Percentiles rank a stretch among this genome's conserved stretches.
These are phyloP conservation scores for Pediacus dermestoides DNA, from an alignment of 2,888 invertebrate genomes.

Conservation along the genomic window DNA sequence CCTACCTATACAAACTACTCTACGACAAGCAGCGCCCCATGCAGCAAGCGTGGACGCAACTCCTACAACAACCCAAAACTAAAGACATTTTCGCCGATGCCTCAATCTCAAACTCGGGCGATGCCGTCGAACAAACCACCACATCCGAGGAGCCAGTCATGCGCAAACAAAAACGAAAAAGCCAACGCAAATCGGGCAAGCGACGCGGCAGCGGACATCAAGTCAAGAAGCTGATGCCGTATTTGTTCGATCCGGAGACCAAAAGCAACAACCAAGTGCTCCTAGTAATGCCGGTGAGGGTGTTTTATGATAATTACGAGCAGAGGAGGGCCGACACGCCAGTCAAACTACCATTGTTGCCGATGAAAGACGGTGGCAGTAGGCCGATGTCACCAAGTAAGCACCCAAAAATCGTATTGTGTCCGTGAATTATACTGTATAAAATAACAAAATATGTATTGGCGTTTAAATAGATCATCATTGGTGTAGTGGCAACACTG, in stretches of 20 bases:
- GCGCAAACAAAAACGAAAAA: slow-evolving; percentile 1
- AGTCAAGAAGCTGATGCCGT: slow-evolving; percentile 19
- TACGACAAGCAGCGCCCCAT: slow-evolving; percentile 21
- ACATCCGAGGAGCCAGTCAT: background rate
- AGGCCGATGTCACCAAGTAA: too few relatives aligned
- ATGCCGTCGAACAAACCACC: background rate
- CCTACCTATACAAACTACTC: slow-evolving; percentile 31
- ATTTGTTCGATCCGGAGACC: slow-evolving; percentile 20
- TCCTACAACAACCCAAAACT: slow-evolving; percentile 19
- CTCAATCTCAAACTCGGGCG: too few relatives aligned
- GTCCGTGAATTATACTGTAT: too few relatives aligned
- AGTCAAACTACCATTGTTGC: slow-evolving; percentile 17
- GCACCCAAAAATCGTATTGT: too few relatives aligned
- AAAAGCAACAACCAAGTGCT: slow-evolving; percentile 17
- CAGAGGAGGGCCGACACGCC: background rate
- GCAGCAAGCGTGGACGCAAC: slow-evolving; percentile 27
- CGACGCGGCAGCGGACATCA: slow-evolving; percentile 10
- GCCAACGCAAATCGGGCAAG: slow-evolving; percentile 1
- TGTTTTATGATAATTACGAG: slow-evolving; percentile 31
- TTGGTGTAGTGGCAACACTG: too few relatives aligned
- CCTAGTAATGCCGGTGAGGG: slow-evolving; percentile 36
- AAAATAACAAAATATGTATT: too few relatives aligned
- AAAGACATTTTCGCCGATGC: too few relatives aligned
- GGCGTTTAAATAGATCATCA: too few relatives aligned
- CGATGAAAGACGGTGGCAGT: slow-evolving; percentile 26